Percentiles rank a stretch among this genome's conserved stretches.
phyloP scores from a whole-genome alignment of 2,113 vertebrate species.

The Rhynchomys soricoides region DNA sequence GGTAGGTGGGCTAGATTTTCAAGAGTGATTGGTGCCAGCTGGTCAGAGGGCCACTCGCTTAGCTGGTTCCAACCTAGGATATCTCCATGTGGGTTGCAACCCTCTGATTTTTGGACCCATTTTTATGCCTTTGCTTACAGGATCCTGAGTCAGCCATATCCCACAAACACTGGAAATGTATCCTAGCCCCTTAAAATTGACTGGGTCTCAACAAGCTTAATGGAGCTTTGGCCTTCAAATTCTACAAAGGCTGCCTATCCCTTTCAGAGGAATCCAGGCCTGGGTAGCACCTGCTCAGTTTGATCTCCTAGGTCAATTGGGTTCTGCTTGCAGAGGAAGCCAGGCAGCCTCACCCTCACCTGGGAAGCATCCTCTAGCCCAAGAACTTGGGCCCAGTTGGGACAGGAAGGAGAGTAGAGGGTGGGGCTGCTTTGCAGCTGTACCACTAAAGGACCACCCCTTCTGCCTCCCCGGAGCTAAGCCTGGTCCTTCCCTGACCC shows the following conservation, averaged over 20 bases:
- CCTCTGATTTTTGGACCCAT: not conserved
- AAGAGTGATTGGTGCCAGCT: conserved; percentile 59
- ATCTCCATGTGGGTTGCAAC: not conserved
- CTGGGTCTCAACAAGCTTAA: not conserved
- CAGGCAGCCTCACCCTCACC: conserved; percentile 74
- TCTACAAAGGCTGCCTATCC: not conserved
- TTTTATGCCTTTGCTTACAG: not conserved
- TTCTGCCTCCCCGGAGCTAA: conserved; percentile 45
- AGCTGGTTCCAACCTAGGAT: conserved; percentile 44
- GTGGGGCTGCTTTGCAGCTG: conserved; percentile 40
- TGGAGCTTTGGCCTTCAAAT: conserved; percentile 11
- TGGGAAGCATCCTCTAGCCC: conserved; percentile 74
- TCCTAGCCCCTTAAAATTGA: not conserved
- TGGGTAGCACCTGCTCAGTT: conserved; percentile 33
- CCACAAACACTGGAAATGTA: not conserved
- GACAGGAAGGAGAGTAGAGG: conserved; percentile 67
- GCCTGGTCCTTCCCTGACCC: conserved; percentile 24
- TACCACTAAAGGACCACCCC: conserved; percentile 23
- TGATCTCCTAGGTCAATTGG: conserved; percentile 27
- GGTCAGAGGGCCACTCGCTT: conserved; percentile 28
- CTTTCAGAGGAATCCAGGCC: conserved; percentile 59
- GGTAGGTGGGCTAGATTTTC: conserved; percentile 62
- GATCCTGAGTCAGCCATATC: not conserved
- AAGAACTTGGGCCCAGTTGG: conserved; percentile 48
- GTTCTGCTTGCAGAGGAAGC: conserved; percentile 42